phyloP scores from a whole-genome alignment of 2,113 vertebrate genomes.

The Semicossyphus pulcher region DNA sequence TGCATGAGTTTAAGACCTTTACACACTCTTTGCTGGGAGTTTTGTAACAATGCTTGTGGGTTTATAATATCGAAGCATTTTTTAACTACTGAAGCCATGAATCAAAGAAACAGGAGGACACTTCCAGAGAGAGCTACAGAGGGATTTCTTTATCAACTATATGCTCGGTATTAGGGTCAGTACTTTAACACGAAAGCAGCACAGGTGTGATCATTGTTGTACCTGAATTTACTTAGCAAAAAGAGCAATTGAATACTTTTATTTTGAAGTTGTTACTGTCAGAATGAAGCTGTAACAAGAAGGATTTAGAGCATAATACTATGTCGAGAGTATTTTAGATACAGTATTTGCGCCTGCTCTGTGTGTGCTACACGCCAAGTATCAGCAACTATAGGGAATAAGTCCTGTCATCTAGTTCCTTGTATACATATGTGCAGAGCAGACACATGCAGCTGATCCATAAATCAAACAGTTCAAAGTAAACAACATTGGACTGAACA shows the following conservation, averaged over 20 bases:
- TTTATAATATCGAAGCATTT: not conserved
- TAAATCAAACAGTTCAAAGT: not conserved
- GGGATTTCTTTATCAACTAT: not conserved
- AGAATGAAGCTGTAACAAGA: too few relatives aligned
- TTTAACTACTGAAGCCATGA: conserved; percentile 19
- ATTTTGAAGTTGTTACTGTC: too few relatives aligned
- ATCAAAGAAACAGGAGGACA: conserved; percentile 14
- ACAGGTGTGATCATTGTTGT: not conserved
- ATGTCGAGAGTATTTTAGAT: not conserved
- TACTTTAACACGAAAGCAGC: conserved; percentile 11
- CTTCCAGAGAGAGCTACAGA: not conserved
- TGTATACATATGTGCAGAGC: not conserved
- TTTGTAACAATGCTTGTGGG: conserved; percentile 11
- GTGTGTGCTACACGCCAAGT: not conserved
- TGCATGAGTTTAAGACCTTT: conserved; percentile 44
- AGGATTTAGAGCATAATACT: too few relatives aligned
- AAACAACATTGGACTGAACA: not conserved
- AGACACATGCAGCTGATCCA: not conserved
- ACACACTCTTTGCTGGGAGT: conserved; percentile 14
- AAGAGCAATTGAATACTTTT: too few relatives aligned
- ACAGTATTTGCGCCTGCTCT: not conserved
- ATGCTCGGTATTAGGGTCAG: not conserved
- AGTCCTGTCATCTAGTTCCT: not conserved
- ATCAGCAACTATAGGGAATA: not conserved
- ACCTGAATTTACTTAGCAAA: not conserved